These are phyloP conservation scores for Thripadectes ignobilis DNA, from an alignment of 2,797 vertebrate genomes.

Conservation along the genomic window DNA sequence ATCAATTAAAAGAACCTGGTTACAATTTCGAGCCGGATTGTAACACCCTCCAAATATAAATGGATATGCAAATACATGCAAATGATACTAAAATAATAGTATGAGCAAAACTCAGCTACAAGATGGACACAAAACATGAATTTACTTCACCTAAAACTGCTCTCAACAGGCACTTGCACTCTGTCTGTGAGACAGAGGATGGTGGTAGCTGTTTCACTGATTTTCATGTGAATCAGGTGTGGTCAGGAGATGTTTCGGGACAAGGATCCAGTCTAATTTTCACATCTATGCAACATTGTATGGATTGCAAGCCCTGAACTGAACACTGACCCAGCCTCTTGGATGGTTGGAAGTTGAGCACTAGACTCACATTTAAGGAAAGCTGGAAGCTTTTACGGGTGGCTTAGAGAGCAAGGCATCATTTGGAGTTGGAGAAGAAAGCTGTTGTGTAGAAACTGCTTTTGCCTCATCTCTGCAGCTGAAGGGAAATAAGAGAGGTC, in stretches of 20 bases:
- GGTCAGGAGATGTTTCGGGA: background rate
- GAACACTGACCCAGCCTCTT: background rate
- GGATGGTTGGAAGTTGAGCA: background rate
- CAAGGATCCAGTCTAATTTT: background rate
- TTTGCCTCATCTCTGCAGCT: background rate
- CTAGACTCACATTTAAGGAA: background rate
- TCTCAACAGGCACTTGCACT: background rate
- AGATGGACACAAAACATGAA: rapidly evolving
- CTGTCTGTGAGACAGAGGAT: background rate
- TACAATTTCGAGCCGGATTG: too few relatives aligned
- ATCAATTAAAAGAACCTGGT: too few relatives aligned
- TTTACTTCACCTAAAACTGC: background rate
- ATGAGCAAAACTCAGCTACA: background rate
- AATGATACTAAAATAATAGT: background rate
- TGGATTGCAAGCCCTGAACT: background rate
- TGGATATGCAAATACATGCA: background rate
- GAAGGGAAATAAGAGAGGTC: background rate
- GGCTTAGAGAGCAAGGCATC: background rate
- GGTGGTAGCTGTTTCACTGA: background rate
- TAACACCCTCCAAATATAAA: background rate
- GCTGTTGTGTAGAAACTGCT: background rate
- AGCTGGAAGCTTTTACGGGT: background rate
- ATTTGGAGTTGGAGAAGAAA: background rate
- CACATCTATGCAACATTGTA: rapidly evolving
- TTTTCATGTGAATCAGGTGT: background rate